Evolutionary conservation across 1,140 invertebrate species (phyloP), one percentile per base, ranked within the genome.

Genomic region (Platyura marginata): DNA sequence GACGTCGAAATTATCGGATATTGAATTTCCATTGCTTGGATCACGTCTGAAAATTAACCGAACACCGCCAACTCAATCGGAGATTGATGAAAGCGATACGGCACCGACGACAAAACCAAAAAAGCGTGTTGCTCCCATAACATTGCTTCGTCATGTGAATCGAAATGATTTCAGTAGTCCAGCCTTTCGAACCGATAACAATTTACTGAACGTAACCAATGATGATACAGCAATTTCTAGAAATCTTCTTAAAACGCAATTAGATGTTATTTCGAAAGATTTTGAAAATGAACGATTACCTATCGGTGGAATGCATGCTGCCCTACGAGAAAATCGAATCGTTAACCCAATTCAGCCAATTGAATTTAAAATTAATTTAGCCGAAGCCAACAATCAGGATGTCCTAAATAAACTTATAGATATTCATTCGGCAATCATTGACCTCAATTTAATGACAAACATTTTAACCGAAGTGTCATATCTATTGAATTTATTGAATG

Each of bases 161-260:
- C 40, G 43, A 21, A 41, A 39, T 16, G 15, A 18, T 23, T 40
- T 42, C 25, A 36, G 10, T 10, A 42, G 36, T 38, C 55, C 54
- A 33, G 46, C 51, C 8, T 59, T 59, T 46, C 56, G 54, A 1
- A 52, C 49, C 18, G 58, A 61, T 10, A 59, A 61, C 22, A 61
- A 61, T 41, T 35, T 61, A 5, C 47, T 49, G 29, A 46, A 54
- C 15, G 47, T 58, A 29, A 48, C 50, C 0, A 52, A 56, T 36
- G 51, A 46, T 38, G 48, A 18, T n/a, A 38, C 36, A 9, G 20
- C 16, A 18, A 38, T n/a, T 18, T 18, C 36, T 18, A 34, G 38
- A 4, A 20, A 40, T 39, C 15, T 44, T 3, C 29, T 44, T 1
- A 38, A 38, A 23, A 19, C 19, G 8, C 36, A 32, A 29, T 16